Percentiles rank a stretch among this genome's conserved stretches.
These are phyloP conservation scores for Plecturocebus donacophilus DNA, from an alignment of 2,113 vertebrate genomes.

Conservation along the genomic window DNA sequence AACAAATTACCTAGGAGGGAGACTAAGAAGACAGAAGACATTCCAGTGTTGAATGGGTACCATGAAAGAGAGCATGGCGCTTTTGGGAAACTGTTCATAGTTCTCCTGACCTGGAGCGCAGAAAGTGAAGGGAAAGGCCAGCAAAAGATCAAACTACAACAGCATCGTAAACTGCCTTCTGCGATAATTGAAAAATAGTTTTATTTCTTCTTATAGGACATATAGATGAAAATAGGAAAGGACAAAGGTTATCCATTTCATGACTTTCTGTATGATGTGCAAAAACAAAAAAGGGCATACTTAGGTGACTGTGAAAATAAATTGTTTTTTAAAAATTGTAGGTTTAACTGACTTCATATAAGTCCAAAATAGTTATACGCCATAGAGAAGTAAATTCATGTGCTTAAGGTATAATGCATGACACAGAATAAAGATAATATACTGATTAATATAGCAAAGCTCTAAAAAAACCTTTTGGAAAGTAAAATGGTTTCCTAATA, in stretches of 20 bases:
- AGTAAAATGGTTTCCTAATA: not conserved
- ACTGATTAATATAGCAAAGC: not conserved
- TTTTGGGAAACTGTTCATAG: not conserved
- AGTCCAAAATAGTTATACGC: not conserved
- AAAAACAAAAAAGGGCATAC: not conserved
- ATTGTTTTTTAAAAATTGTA: not conserved
- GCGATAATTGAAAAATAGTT: not conserved
- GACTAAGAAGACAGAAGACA: not conserved
- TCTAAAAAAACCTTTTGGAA: not conserved
- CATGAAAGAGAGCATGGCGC: not conserved
- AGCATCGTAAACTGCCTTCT: not conserved
- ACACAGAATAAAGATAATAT: not conserved
- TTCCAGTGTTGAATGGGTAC: not conserved
- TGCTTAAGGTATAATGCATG: not conserved
- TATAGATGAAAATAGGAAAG: not conserved
- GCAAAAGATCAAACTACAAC: not conserved
- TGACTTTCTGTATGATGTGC: not conserved
- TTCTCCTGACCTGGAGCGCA: too few species aligned
- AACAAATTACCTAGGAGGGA: not conserved
- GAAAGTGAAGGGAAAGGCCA: not conserved
- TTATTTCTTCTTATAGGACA: not conserved
- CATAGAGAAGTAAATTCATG: not conserved
- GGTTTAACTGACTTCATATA: not conserved
- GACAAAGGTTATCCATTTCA: not conserved
- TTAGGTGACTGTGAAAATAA: not conserved